Conservation (phyloP, 2,113 vertebrate species). For the Tiliqua scincoides region DNA sequence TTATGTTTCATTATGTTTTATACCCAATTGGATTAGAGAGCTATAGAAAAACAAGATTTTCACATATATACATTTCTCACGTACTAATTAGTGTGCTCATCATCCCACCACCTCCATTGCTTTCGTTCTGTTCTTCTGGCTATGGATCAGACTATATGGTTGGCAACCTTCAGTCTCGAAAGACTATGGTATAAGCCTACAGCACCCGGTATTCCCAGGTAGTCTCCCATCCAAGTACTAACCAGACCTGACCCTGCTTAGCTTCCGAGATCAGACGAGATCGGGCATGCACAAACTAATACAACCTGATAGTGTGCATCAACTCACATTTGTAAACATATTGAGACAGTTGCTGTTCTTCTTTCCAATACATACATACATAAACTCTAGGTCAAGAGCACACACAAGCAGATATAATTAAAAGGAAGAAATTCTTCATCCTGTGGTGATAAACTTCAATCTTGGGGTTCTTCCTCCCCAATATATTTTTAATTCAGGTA, state of each 20-base stretch:
- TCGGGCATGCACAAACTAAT: too few relatives aligned
- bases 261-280: too few relatives aligned
- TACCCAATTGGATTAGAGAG: too few relatives aligned
- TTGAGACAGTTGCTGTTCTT: neutral
- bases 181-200: too few relatives aligned
- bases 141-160: too few relatives aligned
- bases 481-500: too few relatives aligned
- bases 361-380: neutral
- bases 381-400: neutral
- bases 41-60: neutral
- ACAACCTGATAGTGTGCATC: neutral
- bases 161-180: too few relatives aligned
- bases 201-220: too few relatives aligned
- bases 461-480: neutral
- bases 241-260: too few relatives aligned
- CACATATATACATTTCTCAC: neutral
- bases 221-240: too few relatives aligned
- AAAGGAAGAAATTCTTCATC: neutral
- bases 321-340: neutral
- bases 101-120: neutral
- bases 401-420: neutral
- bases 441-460: neutral
- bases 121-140: neutral
- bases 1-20: neutral
- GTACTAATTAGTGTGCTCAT: neutral